Conservation (phyloP, 1,140 invertebrate species). For the Lordiphosa mommai region DNA sequence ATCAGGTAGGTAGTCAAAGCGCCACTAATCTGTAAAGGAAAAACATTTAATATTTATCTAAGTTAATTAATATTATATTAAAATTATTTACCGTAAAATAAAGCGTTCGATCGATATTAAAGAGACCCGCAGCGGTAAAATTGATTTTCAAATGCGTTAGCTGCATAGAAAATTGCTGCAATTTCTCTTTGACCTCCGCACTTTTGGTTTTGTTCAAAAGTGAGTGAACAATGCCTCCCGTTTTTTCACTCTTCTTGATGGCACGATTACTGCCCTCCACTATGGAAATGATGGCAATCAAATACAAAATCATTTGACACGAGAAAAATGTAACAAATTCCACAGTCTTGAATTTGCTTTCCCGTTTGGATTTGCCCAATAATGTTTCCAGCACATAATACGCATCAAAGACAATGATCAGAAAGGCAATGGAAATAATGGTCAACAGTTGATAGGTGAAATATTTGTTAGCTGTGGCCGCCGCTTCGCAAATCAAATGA, state of each 20-base stretch:
- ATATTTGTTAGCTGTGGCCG: conserved; percentile 76
- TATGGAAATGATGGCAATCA: conserved; percentile 75
- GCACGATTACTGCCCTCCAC: conserved; percentile 76
- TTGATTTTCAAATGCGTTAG: conserved; percentile 74
- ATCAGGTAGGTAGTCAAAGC: conserved; percentile 77
- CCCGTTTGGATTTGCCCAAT: conserved; percentile 70
- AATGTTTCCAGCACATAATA: conserved; percentile 78
- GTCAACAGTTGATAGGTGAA: conserved; percentile 76
- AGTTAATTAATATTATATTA: not conserved
- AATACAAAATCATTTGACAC: conserved; percentile 75
- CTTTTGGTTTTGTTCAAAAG: conserved; percentile 72
- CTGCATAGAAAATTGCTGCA: conserved; percentile 76
- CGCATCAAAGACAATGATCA: conserved; percentile 78
- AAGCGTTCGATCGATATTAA: conserved; percentile 76
- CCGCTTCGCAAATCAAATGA: conserved; percentile 75
- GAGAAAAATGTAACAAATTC: conserved; percentile 78
- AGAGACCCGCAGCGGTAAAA: conserved; percentile 73
- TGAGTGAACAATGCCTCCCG: conserved; percentile 69
- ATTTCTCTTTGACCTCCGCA: conserved; percentile 65
- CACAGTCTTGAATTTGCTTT: conserved; percentile 74
- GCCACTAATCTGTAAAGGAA: conserved; percentile 59
- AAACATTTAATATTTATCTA: not conserved
- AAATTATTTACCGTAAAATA: conserved; percentile 66
- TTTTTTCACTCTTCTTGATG: conserved; percentile 78
- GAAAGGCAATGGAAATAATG: conserved; percentile 75